Evolutionary conservation across 2,888 invertebrate species (phyloP).

Genomic region (Lasioglossum calceatum): DNA sequence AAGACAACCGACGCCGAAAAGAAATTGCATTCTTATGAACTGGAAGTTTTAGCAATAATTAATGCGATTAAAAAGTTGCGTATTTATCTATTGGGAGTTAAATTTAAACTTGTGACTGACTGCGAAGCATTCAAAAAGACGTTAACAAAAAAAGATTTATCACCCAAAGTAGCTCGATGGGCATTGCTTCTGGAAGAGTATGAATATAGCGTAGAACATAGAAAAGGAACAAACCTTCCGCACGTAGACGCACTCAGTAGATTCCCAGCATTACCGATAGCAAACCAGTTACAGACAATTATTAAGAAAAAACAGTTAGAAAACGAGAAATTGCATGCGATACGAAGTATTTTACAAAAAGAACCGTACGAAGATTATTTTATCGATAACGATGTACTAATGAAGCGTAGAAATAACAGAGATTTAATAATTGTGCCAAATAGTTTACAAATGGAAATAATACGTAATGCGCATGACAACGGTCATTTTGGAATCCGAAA

Average conservation of each 20-base stretch:
- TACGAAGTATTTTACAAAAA: background rate
- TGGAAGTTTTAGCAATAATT: background rate
- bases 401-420: background rate
- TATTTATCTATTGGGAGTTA: background rate
- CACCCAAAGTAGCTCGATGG: background rate
- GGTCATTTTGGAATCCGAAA: background rate
- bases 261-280: background rate
- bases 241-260: background rate
- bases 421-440: background rate
- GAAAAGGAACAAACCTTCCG: background rate
- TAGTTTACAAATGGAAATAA: background rate
- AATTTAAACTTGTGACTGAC: background rate
- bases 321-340: no score
- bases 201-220: background rate
- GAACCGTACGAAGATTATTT: no score
- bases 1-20: background rate
- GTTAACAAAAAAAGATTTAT: background rate
- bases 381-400: no score
- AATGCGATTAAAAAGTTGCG: background rate
- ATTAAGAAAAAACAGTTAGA: no score
- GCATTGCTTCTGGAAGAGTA: background rate
- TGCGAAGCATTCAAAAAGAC: background rate
- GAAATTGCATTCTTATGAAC: background rate
- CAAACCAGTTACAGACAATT: background rate
- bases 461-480: background rate